A percentile compares a stretch with the other conserved stretches of the same genome.
These are phyloP conservation scores for Zele albiditarsus DNA, from an alignment of 2,888 invertebrate genomes.

Conservation along the genomic window DNA sequence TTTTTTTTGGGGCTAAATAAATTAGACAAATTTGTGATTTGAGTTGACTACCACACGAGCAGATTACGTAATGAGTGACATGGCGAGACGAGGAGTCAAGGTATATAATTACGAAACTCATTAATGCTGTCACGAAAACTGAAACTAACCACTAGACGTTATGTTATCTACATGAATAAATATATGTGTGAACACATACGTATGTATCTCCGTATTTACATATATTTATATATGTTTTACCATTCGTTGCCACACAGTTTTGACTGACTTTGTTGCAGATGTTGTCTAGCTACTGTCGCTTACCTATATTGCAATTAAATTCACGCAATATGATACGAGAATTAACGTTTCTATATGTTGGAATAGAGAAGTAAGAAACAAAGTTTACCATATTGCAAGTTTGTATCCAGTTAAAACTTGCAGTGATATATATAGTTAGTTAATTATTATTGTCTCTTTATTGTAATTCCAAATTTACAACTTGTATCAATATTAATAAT, in stretches of 20 bases:
- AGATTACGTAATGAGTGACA: neutral
- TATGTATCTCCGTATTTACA: neutral
- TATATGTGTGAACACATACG: neutral
- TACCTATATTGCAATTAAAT: conserved; percentile 34
- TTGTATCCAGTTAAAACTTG: conserved; percentile 6
- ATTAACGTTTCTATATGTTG: conserved; percentile 21
- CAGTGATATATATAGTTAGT: neutral
- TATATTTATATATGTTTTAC: neutral
- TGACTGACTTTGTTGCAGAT: conserved; percentile 25
- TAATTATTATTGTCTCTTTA: neutral
- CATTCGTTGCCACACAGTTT: conserved; percentile 17
- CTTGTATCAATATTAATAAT: neutral
- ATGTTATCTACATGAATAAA: neutral
- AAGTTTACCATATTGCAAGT: neutral
- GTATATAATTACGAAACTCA: conserved; percentile 24
- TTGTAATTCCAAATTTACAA: neutral
- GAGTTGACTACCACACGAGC: neutral
- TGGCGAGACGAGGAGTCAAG: neutral
- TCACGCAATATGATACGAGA: conserved; percentile 11
- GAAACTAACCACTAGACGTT: conserved; percentile 11
- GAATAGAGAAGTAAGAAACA: neutral
- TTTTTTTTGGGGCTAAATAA: neutral
- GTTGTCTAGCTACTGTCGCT: neutral
- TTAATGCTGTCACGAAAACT: conserved; percentile 29
- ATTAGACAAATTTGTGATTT: neutral